These are phyloP conservation scores for Leptinotarsa undecemlineata DNA, from an alignment of 1,140 invertebrate genomes.

Conservation along the genomic window DNA sequence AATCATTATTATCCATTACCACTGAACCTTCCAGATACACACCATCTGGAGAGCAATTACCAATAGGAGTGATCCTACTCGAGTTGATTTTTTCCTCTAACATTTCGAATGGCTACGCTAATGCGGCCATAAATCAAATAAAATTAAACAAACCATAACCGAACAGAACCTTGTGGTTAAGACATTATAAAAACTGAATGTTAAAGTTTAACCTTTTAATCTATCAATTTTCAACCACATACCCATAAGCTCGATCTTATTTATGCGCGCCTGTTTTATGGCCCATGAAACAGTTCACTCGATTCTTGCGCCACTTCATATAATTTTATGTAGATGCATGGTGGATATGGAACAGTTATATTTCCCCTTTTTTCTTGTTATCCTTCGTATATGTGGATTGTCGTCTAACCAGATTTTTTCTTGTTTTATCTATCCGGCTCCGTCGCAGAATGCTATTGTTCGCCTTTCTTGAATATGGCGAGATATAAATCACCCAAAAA, in stretches of 20 bases:
- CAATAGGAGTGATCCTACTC: background rate
- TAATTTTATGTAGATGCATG: slow-evolving; percentile 36
- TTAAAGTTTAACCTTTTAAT: slow-evolving; percentile 37
- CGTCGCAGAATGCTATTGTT: slow-evolving; percentile 2
- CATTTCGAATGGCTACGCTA: slow-evolving; percentile 9
- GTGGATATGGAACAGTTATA: slow-evolving; percentile 23
- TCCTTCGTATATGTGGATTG: background rate
- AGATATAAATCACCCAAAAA: no score
- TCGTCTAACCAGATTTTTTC: slow-evolving; percentile 5
- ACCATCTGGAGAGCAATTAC: slow-evolving; percentile 2
- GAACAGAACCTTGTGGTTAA: slow-evolving; percentile 31
- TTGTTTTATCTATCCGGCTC: slow-evolving; percentile 6
- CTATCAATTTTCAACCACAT: slow-evolving; percentile 32
- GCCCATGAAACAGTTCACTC: slow-evolving; percentile 30
- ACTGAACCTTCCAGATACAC: background rate
- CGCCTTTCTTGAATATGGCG: background rate
- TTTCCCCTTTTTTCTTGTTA: slow-evolving; percentile 13
- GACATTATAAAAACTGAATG: slow-evolving; percentile 34
- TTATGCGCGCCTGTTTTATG: slow-evolving; percentile 28
- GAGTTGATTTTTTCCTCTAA: background rate
- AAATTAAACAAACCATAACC: slow-evolving; percentile 36
- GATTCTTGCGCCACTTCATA: slow-evolving; percentile 29
- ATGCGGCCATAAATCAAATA: slow-evolving; percentile 30
- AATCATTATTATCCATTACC: background rate
- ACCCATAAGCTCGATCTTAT: slow-evolving; percentile 29